Base-by-base conservation (phyloP, 2,888 invertebrate species). In the Lasioglossum pauxillum region DNA sequence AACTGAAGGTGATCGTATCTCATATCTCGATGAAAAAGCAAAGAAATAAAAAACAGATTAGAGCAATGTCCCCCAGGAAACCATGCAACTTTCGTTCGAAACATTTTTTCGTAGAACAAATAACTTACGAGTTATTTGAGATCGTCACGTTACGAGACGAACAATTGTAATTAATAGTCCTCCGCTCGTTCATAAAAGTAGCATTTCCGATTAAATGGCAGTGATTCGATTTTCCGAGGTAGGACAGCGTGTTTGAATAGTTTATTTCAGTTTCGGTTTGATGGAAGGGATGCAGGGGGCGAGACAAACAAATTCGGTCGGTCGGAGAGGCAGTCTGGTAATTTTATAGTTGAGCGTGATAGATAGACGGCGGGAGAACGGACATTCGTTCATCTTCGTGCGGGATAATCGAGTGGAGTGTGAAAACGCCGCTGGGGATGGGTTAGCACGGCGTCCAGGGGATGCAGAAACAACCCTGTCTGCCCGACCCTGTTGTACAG, bases 321-420 rank as follows among this genome's bases (percentile, higher is more conserved):
- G 35, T 35, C 16, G 35, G 67, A 10, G 10, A 31, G 64, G 27
- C 64, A 31, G 64, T 67, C 35, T 67, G 35, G 12, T 41, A 69
- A 69, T 69, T 23, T 35, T 69, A 38, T 41, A 69, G 69, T 44
- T 19, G n/a, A 41, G 27, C 44, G 16, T n/a, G 3, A 19, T 16
- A 35, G 23, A 19, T n/a, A 49, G 23, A 69, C 23, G 69, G n/a
- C 38, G 23, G 75, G 44, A 60, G 60, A 69, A 74, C 72, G 81
- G 57, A 75, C 77, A 80, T 85, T 86, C 81, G 75, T 89, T 88
- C 88, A 83, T 90, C 84, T 75, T 85, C 74, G 81, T 72, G 72
- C 57, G 57, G 84, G 84, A 89, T 89, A 90, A 90, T 90, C 91
- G 89, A 85, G 83, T 79, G 64, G 79, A 81, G 89, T 83, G 89